These are phyloP conservation scores for Eudyptes chrysolophus DNA, from an alignment of 2,113 vertebrate species.

Conservation along the genomic window DNA sequence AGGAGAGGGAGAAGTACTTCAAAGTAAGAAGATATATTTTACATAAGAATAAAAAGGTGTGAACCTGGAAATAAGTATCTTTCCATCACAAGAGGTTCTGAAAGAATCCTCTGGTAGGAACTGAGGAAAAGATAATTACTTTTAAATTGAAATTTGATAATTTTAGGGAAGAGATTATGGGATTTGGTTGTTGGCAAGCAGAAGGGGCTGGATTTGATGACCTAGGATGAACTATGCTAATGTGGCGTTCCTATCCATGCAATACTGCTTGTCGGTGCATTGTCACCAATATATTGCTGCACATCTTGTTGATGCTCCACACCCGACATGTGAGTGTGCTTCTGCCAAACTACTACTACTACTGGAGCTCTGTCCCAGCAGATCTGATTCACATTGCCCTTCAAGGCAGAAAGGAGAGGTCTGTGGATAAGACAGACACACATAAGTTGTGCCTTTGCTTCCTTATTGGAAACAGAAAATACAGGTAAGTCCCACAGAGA, in stretches of 20 bases:
- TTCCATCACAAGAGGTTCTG: background rate
- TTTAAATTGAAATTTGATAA: background rate
- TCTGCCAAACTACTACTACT: background rate
- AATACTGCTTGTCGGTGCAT: background rate
- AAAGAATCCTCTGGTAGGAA: background rate
- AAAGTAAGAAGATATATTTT: background rate
- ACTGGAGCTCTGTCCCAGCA: background rate
- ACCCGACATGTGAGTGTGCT: background rate
- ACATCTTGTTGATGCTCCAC: background rate
- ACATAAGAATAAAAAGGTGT: background rate
- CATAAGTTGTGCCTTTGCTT: background rate
- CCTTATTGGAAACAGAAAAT: background rate
- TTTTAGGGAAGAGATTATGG: background rate
- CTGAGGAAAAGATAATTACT: background rate
- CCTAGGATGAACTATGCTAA: background rate
- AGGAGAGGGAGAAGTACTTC: background rate
- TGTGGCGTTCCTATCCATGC: background rate
- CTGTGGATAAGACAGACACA: background rate
- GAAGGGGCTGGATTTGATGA: background rate
- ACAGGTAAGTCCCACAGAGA: background rate
- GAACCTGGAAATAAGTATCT: background rate
- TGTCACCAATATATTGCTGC: background rate
- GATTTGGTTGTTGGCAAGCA: background rate
- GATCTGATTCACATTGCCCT: background rate
- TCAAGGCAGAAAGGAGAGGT: background rate